A percentile compares a stretch with the other conserved stretches of the same genome.
Evolutionary conservation across 1,140 invertebrate species (phyloP).

Genomic region (Procambarus clarkii): DNA sequence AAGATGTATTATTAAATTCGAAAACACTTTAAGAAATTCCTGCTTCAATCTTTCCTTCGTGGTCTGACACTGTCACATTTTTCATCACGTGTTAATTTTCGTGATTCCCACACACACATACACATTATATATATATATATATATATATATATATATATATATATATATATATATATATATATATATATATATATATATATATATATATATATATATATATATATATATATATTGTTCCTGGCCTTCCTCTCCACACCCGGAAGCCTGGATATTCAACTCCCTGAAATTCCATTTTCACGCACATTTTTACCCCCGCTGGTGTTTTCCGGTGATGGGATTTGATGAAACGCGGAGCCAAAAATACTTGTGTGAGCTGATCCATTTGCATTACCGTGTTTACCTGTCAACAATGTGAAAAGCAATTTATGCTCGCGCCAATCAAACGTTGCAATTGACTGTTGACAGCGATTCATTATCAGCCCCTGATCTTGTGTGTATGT

Average conservation of each 20-base stretch:
- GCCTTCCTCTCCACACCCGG: background rate
- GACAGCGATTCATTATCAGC: background rate
- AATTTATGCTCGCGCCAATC: background rate
- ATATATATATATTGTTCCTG: constrained; percentile 9
- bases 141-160: constrained; percentile 30
- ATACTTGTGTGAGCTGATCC: background rate
- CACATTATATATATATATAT: no score
- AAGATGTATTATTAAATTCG: no score
- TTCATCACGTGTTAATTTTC: no score
- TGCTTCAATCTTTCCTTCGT: no score
- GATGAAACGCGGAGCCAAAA: background rate
- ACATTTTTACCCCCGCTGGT: background rate
- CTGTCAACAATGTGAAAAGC: background rate
- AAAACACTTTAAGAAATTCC: no score
- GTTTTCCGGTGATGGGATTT: background rate
- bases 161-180: constrained; percentile 39
- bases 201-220: constrained; percentile 44
- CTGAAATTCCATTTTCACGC: background rate
- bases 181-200: constrained; percentile 34
- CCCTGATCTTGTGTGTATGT: background rate
- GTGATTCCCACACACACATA: no score
- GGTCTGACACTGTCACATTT: no score
- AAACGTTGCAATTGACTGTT: background rate
- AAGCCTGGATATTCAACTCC: background rate
- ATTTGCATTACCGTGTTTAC: background rate